Percentiles rank a stretch among this genome's conserved stretches.
Conservation (phyloP, 2,888 invertebrate genomes). For the Hyles lineata region DNA sequence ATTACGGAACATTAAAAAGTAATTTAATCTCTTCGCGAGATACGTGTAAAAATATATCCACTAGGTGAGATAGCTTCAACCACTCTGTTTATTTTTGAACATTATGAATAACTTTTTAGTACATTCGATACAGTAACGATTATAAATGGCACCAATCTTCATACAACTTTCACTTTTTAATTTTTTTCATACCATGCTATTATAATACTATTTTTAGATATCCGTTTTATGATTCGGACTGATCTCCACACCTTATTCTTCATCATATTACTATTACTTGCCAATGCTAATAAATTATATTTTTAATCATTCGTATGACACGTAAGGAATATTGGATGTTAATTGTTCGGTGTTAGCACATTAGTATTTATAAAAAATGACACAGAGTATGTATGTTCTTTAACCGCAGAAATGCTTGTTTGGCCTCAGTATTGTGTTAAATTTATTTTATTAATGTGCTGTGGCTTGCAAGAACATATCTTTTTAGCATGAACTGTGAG, state of each 20-base stretch:
- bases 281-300: too few species aligned
- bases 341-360: not conserved
- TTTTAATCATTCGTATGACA: too few species aligned
- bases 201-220: too few species aligned
- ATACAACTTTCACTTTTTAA: not conserved
- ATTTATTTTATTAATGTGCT: not conserved
- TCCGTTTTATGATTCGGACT: too few species aligned
- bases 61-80: constrained; percentile 26
- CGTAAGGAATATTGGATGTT: not conserved
- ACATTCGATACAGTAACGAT: not conserved
- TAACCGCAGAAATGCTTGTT: constrained; percentile 11
- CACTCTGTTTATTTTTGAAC: not conserved
- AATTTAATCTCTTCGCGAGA: constrained; percentile 29
- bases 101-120: constrained; percentile 6
- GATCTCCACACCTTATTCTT: too few species aligned
- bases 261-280: too few species aligned
- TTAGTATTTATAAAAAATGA: not conserved
- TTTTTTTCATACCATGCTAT: too few species aligned
- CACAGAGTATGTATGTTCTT: not conserved
- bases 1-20: constrained; percentile 30
- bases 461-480: not conserved
- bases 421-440: not conserved
- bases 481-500: constrained; percentile 9
- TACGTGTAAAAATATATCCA: constrained; percentile 30
- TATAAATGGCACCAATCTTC: not conserved